Evolutionary conservation across 2,888 invertebrate species (phyloP).

Genomic region (Metalampra italica): DNA sequence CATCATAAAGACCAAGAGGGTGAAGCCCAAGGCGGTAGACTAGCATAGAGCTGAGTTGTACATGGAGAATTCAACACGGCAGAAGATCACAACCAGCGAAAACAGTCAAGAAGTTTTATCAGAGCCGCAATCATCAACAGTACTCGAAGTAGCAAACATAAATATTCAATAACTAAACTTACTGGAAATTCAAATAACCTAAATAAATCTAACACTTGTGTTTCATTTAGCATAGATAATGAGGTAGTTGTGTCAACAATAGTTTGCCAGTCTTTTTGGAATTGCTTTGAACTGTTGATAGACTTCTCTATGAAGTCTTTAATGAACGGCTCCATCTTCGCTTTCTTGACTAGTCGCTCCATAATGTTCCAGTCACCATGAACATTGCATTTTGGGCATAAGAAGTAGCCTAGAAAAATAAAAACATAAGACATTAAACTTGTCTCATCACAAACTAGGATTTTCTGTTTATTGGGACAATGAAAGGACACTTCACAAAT

Average conservation of each 20-base stretch:
- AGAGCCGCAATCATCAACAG: too few species aligned
- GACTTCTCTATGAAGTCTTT: slow-evolving; percentile 56
- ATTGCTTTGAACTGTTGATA: slow-evolving; percentile 45
- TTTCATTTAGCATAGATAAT: slow-evolving; percentile 62
- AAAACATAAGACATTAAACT: not conserved
- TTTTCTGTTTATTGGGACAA: too few species aligned
- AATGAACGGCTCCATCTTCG: slow-evolving; percentile 46
- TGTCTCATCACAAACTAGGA: too few species aligned
- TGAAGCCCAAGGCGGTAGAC: too few species aligned
- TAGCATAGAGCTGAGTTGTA: too few species aligned
- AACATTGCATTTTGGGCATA: slow-evolving; percentile 83
- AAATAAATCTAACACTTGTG: slow-evolving; percentile 63
- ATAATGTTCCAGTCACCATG: slow-evolving; percentile 81
- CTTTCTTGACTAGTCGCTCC: slow-evolving; percentile 71
- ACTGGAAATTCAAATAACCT: slow-evolving; percentile 79
- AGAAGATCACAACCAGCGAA: too few species aligned
- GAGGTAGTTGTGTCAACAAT: slow-evolving; percentile 57
- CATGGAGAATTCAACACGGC: too few species aligned
- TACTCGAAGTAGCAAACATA: too few species aligned
- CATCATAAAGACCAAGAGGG: too few species aligned
- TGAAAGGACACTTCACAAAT: too few species aligned
- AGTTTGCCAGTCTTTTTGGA: slow-evolving; percentile 66
- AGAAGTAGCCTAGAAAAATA: slow-evolving; percentile 80
- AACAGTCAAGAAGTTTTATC: too few species aligned
- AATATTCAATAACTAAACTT: slow-evolving; percentile 32